Evolutionary conservation across 2,888 invertebrate genomes (phyloP), one percentile per base, ranked within the genome.

Genomic region (Dorcus hopei): DNA sequence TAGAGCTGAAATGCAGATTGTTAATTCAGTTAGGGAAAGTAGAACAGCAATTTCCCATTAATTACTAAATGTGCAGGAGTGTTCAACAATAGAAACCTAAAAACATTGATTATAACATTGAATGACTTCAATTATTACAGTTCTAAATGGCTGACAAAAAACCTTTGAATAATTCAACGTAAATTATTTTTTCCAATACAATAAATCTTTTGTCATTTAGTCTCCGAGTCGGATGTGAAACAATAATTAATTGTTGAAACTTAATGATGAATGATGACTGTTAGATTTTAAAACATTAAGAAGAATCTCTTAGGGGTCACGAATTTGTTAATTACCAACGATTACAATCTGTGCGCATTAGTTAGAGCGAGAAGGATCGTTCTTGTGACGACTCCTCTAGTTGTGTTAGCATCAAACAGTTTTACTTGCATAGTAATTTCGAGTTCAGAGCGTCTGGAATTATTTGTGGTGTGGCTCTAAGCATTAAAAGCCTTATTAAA

Each of bases 401-500:
- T 14, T 42, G 42, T 45, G 19, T 45, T 9, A 45, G 9, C 45
- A 11, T 45, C 23, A 11, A 33, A 33, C 26, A 33, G 26, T 33
- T 33, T 33, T 33, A 11, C 45, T 45, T 45, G 19, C 45, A 11
- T 11, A 11, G 45, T 51, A 39, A 52, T 52, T 47, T 47, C 38
- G 19, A 40, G 14, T 14, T 40, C 43, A 49, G 49, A 39, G 50
- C 50, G 39, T 59, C 52, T 39, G 56, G 52, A 52, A 60, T 60
- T 54, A 74, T 75, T 75, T 75, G 74, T 75, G 73, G 74, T 70
- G 75, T 73, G 72, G 74, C 72, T 72, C 70, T 64, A 63, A 67
- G 72, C 74, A 75, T 75, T 76, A 77, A 77, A 72, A 73, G 72
- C 70, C 77, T 78, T 78, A 79, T 79, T 79, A 79, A 79, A 77